Evolutionary conservation across 35 echinoderm and acorn worm species (phyloP), one percentile per base, ranked within the genome.

Genomic region (Lytechinus variegatus): DNA sequence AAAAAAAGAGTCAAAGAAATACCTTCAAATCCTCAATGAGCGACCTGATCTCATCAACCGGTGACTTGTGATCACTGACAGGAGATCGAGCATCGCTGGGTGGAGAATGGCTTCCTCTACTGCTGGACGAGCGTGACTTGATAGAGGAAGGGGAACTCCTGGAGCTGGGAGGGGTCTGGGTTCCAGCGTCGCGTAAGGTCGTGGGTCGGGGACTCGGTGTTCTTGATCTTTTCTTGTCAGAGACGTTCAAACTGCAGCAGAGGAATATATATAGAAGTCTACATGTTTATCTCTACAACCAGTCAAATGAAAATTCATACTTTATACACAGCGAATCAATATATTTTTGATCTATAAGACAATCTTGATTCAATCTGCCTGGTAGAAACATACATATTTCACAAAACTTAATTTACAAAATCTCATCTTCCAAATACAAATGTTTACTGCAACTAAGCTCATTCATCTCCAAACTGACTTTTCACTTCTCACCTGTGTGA

Each of bases 11-110:
- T 16, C 3, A 79, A 79, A 79, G 6, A 90, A 14, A 9, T 54
- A 90, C 88, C 28, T 93, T 93, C 13, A 93, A 93, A 54, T 93
- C 92, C 53, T 93, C 92, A 28, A 93, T 93, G 53, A 93, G 92
- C 11, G 92, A 93, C 27, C 92, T 54, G 28, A 93, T 93, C 92
- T 93, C 92, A 57, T 93, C 92, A 10, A 93, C 92, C 3, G 92
- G 92, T n/a, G 92, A 93, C 54, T 57, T 93, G 54, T 93, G 92
- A 28, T 93, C 92, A n/a, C 92, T 93, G 11, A 93, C 54, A 0
- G 92, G 92, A 57, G 92, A 93, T 54, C 92, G 14, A 54, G 92
- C 13, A 27, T 93, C 92, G 11, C 92, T 93, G 13, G 92, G 92
- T 6, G 92, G 92, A 27, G 92, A 93, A 57, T 93, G 92, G 54